Percentiles rank a stretch among this genome's conserved stretches.
Evolutionary conservation across 2,113 vertebrate genomes (phyloP).

Genomic region (Epinephelus moara): DNA sequence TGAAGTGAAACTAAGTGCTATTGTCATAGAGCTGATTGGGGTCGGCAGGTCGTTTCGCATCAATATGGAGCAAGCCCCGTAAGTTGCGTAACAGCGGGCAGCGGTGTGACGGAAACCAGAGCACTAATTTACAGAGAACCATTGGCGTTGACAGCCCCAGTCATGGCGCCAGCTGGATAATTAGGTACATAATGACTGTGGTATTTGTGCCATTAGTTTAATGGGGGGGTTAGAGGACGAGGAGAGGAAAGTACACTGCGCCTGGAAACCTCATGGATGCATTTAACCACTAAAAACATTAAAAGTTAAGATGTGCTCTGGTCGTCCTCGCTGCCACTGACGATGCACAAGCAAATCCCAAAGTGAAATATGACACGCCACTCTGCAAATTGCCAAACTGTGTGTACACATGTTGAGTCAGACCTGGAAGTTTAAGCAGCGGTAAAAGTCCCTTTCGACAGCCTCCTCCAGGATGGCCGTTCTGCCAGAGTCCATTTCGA

Average conservation of each 20-base stretch:
- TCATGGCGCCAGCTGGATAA: constrained; percentile 30
- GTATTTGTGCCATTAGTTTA: constrained; percentile 35
- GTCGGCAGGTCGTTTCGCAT: constrained; percentile 37
- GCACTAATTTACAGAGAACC: constrained; percentile 40
- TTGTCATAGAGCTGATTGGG: constrained; percentile 57
- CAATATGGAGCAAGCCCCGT: constrained; percentile 40
- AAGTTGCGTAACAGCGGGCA: constrained; percentile 60
- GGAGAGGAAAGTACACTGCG: not conserved
- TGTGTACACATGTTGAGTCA: not conserved
- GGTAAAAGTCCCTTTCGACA: constrained; percentile 61
- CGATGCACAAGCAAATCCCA: not conserved
- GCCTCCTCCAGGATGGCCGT: constrained; percentile 53
- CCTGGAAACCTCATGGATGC: constrained; percentile 2
- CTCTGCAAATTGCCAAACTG: not conserved
- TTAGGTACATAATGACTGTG: constrained; percentile 30
- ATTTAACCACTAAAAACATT: constrained; percentile 14
- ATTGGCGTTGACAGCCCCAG: constrained; percentile 23
- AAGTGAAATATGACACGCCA: not conserved
- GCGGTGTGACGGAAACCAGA: constrained; percentile 55
- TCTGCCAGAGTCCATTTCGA: constrained; percentile 19
- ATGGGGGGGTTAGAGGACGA: not conserved
- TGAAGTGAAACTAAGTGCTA: constrained; percentile 36
- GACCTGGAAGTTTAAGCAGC: constrained; percentile 79
- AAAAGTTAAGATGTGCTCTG: not conserved
- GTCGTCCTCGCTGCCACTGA: not conserved